Conservation (phyloP, 2,888 invertebrate genomes). For the Meiosimyza platycephala region DNA sequence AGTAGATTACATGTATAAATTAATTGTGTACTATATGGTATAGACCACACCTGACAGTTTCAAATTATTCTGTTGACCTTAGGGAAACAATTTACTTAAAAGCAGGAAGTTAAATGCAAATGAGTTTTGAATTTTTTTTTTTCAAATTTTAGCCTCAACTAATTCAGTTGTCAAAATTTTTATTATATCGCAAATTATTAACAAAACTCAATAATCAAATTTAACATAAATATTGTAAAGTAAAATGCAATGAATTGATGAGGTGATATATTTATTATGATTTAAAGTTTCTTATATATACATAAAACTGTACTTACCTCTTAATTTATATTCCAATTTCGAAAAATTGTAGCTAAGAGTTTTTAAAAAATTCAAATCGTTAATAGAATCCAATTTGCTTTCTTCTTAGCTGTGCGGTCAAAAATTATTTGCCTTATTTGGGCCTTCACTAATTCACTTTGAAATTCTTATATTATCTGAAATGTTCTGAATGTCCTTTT, state of each 20-base stretch:
- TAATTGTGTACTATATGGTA: too few species aligned
- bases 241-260: neutral
- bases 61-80: too few species aligned
- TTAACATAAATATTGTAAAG: too few species aligned
- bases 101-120: neutral
- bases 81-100: too few species aligned
- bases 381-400: slow-evolving; percentile 43
- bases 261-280: neutral
- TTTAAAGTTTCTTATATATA: too few species aligned
- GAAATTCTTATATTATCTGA: slow-evolving; percentile 6
- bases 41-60: too few species aligned
- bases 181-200: neutral
- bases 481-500: slow-evolving; percentile 2
- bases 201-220: too few species aligned
- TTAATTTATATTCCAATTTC: slow-evolving; percentile 48
- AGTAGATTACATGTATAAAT: too few species aligned
- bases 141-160: too few species aligned
- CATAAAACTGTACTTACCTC: slow-evolving; percentile 43
- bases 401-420: slow-evolving; percentile 13
- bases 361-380: slow-evolving; percentile 34
- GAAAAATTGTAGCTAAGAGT: slow-evolving; percentile 45
- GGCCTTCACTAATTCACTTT: neutral
- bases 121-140: neutral
- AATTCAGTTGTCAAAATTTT: too few species aligned
- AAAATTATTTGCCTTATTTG: slow-evolving; percentile 14